A percentile compares a stretch with the other conserved stretches of the same genome.
These are phyloP conservation scores for Ailurus styani DNA, from an alignment of 2,113 vertebrate genomes.

Conservation along the genomic window DNA sequence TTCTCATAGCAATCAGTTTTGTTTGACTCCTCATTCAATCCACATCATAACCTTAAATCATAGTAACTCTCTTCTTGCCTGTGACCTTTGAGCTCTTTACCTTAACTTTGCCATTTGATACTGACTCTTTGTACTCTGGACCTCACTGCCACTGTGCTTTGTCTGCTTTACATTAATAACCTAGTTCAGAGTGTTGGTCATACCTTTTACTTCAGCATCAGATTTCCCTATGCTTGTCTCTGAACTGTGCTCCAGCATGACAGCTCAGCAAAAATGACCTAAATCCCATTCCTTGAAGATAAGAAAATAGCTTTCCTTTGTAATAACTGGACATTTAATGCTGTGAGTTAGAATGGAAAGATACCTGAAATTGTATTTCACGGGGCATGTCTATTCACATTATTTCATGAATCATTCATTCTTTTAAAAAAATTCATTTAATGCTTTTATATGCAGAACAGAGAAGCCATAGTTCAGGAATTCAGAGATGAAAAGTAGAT, in stretches of 20 bases:
- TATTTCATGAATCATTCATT: slow-evolving; percentile 45
- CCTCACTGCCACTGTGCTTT: not conserved
- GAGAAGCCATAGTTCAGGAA: not conserved
- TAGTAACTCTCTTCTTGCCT: not conserved
- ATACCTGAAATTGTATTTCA: slow-evolving; percentile 27
- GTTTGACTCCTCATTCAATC: not conserved
- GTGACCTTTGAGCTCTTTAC: not conserved
- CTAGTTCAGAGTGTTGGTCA: not conserved
- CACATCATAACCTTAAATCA: not conserved
- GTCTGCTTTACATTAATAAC: not conserved
- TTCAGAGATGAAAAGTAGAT: not conserved
- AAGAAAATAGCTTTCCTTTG: not conserved
- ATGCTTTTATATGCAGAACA: slow-evolving; percentile 3
- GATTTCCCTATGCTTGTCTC: not conserved
- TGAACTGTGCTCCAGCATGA: not conserved
- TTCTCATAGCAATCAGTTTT: not conserved
- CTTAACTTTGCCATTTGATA: not conserved
- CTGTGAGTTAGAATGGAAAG: not conserved
- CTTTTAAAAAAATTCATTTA: not conserved
- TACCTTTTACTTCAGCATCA: not conserved
- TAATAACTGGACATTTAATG: slow-evolving; percentile 16
- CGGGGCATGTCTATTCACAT: not conserved
- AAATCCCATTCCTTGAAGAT: not conserved
- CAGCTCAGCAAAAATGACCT: not conserved
- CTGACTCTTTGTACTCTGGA: not conserved